phyloP scores from a whole-genome alignment of 1,140 invertebrate genomes.

The Danaus melanippus region DNA sequence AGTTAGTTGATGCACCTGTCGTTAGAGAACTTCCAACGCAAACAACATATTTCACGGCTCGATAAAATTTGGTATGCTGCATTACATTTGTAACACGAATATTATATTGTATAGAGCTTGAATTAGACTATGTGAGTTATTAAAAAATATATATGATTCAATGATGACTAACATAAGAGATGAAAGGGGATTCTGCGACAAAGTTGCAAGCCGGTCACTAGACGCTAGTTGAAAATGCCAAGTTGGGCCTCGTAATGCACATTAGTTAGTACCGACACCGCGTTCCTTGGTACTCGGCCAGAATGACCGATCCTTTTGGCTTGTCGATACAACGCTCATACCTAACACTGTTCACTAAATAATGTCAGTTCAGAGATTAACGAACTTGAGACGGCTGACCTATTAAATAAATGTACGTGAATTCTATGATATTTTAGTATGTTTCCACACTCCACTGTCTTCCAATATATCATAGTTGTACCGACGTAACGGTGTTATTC shows the following conservation, averaged over 20 bases:
- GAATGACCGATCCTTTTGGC: constrained; percentile 69
- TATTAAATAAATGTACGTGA: constrained; percentile 37
- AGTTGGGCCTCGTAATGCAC: constrained; percentile 64
- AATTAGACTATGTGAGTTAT: too few relatives aligned
- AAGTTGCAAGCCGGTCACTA: constrained; percentile 20
- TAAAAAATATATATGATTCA: too few relatives aligned
- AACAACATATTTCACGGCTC: constrained; percentile 32
- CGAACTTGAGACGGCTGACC: constrained; percentile 61
- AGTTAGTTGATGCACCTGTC: constrained; percentile 35
- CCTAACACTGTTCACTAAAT: constrained; percentile 48
- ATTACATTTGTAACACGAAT: background rate
- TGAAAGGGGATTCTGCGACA: constrained; percentile 1
- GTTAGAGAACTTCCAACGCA: constrained; percentile 35
- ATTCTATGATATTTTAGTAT: too few relatives aligned
- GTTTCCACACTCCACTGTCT: too few relatives aligned
- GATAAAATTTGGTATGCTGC: constrained; percentile 19
- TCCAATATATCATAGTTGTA: too few relatives aligned
- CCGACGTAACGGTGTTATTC: too few relatives aligned
- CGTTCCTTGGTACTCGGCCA: constrained; percentile 70
- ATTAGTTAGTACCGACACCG: constrained; percentile 61
- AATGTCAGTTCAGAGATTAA: constrained; percentile 69
- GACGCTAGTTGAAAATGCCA: constrained; percentile 54
- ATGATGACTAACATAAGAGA: too few relatives aligned
- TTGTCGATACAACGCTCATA: constrained; percentile 52
- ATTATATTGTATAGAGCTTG: background rate